A percentile compares a stretch with the other conserved stretches of the same genome.
phyloP scores from a whole-genome alignment of 2,888 invertebrate species.

The Mythimna pallens region DNA sequence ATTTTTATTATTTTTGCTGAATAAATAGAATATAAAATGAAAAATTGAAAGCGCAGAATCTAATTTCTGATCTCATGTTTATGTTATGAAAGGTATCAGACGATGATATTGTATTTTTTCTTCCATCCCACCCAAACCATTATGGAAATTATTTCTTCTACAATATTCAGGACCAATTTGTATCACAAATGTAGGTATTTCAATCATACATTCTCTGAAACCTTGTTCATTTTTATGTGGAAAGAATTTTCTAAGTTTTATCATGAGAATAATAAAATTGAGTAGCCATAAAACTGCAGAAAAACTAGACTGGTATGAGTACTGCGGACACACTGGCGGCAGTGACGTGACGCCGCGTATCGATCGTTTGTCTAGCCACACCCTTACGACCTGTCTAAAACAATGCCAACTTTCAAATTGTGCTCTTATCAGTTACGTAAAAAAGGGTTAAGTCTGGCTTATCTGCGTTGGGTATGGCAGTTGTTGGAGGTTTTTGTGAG shows the following conservation, averaged over 20 bases:
- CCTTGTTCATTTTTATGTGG: conserved; percentile 12
- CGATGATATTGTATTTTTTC: conserved; percentile 21
- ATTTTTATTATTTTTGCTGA: not conserved
- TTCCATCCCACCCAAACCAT: not conserved
- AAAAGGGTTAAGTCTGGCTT: conserved; percentile 48
- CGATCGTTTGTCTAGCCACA: conserved; percentile 62
- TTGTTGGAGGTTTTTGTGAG: conserved; percentile 6
- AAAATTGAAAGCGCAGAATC: conserved; percentile 14
- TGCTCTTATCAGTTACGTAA: conserved; percentile 46
- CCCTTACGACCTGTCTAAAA: conserved; percentile 60
- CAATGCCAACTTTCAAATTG: conserved; percentile 47
- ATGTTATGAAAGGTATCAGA: conserved; percentile 14
- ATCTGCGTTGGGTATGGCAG: conserved; percentile 31
- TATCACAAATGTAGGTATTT: conserved; percentile 22
- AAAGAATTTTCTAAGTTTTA: conserved; percentile 7
- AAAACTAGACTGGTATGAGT: conserved; percentile 20
- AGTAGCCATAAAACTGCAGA: conserved; percentile 31
- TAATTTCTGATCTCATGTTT: conserved; percentile 37
- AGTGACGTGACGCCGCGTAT: conserved; percentile 61
- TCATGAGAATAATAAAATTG: conserved; percentile 29
- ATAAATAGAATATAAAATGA: conserved; percentile 1
- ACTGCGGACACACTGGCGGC: conserved; percentile 50
- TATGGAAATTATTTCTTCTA: conserved; percentile 27
- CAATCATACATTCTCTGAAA: conserved; percentile 11
- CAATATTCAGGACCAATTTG: conserved; percentile 38